A percentile compares a stretch with the other conserved stretches of the same genome.
These are phyloP conservation scores for Vannuccia rotundouncinata DNA, from an alignment of 2,888 invertebrate genomes.

Conservation along the genomic window DNA sequence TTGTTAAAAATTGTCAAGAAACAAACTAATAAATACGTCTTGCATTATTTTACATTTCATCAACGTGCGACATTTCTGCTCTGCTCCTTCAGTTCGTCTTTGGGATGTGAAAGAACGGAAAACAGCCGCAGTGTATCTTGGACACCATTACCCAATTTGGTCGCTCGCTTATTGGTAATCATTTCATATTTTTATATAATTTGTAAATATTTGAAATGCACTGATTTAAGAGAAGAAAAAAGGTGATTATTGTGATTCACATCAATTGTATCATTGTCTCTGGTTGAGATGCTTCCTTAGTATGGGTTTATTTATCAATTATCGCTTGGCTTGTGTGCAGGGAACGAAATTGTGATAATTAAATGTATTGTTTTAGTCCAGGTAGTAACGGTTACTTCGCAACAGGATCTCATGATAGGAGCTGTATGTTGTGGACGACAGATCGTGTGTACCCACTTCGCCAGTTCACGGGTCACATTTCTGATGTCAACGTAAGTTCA, in stretches of 20 bases:
- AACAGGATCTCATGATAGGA: slow-evolving; percentile 73
- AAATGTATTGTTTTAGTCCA: background rate
- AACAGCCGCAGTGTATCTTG: background rate
- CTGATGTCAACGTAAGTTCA: slow-evolving; percentile 74
- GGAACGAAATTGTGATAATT: too few species aligned
- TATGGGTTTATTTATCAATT: background rate
- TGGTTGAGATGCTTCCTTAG: too few species aligned
- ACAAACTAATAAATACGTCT: too few species aligned
- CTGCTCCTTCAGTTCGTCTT: background rate
- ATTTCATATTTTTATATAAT: background rate
- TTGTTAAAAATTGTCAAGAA: too few species aligned
- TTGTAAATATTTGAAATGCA: background rate
- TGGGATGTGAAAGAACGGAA: background rate
- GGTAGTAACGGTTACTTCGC: slow-evolving; percentile 59
- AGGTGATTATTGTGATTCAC: too few species aligned
- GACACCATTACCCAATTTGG: slow-evolving; percentile 1
- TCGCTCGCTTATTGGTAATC: background rate
- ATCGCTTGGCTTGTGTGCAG: background rate
- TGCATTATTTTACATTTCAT: too few species aligned
- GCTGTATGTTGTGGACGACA: slow-evolving; percentile 72
- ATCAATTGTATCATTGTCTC: too few species aligned
- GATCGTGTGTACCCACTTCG: slow-evolving; percentile 75
- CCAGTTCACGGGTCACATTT: slow-evolving; percentile 77
- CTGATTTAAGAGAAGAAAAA: background rate
- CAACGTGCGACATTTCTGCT: too few species aligned